Evolutionary conservation across 2,797 vertebrate genomes (phyloP), one percentile per base, ranked within the genome.

Genomic region (Emydoidea blandingii): DNA sequence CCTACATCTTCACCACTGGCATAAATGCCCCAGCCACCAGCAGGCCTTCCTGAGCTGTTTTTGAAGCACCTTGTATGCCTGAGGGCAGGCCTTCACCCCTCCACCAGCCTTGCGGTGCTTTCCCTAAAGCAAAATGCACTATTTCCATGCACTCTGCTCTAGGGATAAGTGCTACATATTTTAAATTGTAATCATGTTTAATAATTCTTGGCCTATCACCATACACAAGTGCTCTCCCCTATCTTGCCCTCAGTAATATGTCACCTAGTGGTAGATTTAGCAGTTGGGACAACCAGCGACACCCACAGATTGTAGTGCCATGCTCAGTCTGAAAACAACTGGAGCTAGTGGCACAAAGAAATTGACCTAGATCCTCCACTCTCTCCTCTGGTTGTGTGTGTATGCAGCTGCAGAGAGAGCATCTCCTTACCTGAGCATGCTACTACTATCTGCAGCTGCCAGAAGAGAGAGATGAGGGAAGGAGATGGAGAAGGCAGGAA

Each of bases 191-290:
- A 59, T 81, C 59, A 56, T 5, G 2, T 21, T 31, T 27, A 56
- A 81, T 80, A 47, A 91, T 27, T 83, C 5, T 27, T 90, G 25
- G 57, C 25, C 41, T 72, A 25, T 11, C 34, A 53, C 49, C 81
- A 53, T 49, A 44, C 12, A 37, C 5, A 44, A 41, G 83, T 83
- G 65, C 72, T n/a, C 79, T 76, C 9, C 7, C 34, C 74, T 52
- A 47, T 44, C 29, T 79, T 82, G 49, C 29, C 8, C 23, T 23
- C 21, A 12, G 37, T 21, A 31, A 62, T 41, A 4, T 1, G 56
- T 37, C 0, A 0, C 3, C 72, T 27, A 57, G 31, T n/a, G 15
- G 34, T 34, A 65, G 62, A 65, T 34, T 65, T 0, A 76, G 29
- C 52, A 47, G 23, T 29, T 16, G 25, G 31, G 44, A 59, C 53